These are phyloP conservation scores for Pterophyllum scalare DNA, from an alignment of 2,113 vertebrate genomes.

Conservation along the genomic window DNA sequence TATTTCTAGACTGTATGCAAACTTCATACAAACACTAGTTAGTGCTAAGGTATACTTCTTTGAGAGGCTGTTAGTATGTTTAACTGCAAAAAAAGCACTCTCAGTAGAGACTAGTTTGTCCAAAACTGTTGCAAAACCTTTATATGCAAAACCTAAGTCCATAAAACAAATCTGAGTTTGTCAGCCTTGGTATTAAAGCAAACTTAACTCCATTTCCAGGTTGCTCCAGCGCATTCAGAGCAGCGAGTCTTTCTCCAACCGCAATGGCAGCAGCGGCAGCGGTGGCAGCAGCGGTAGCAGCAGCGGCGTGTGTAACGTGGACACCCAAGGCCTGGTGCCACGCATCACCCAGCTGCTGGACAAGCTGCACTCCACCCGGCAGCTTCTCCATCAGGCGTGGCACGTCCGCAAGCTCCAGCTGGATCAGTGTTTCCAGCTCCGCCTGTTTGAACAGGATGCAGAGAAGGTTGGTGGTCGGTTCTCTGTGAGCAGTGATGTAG, in stretches of 20 bases:
- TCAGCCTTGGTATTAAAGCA: neutral
- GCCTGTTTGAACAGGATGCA: constrained; percentile 97
- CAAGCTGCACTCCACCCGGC: constrained; percentile 94
- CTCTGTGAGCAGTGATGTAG: constrained; percentile 20
- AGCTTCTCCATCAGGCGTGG: constrained; percentile 99
- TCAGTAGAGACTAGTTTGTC: neutral
- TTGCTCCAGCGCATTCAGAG: constrained; percentile 96
- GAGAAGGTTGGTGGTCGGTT: constrained; percentile 88
- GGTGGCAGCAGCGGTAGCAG: constrained; percentile 71
- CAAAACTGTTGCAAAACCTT: neutral
- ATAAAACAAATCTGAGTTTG: neutral
- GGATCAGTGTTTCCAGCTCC: constrained; percentile 98
- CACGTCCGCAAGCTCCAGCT: constrained; percentile 96
- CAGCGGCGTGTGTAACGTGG: constrained; percentile 86
- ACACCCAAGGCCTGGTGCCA: constrained; percentile 94
- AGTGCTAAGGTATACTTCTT: no score
- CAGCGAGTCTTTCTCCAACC: constrained; percentile 90
- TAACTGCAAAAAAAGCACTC: no score
- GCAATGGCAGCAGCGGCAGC: constrained; percentile 77
- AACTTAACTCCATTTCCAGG: constrained; percentile 28
- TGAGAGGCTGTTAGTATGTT: no score
- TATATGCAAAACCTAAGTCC: neutral
- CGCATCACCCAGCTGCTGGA: constrained; percentile 94
- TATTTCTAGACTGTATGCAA: no score
- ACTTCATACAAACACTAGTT: no score